Conservation (phyloP, 1,140 invertebrate species). For the Bombus consobrinus region DNA sequence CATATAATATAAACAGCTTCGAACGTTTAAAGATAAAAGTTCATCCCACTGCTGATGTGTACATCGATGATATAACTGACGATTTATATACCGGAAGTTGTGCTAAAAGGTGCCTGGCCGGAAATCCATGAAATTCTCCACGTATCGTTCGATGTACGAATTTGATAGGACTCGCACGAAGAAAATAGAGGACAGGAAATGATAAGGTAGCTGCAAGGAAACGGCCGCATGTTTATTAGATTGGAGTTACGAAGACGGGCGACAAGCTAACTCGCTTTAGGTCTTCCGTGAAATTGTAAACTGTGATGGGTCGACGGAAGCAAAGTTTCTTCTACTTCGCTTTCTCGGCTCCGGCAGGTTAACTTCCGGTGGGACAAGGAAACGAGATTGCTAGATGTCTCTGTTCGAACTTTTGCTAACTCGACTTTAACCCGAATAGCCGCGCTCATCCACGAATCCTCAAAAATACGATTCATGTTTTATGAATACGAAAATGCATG, state of each 20-base stretch:
- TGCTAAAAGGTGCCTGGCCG: neutral
- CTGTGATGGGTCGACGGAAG: conserved; percentile 55
- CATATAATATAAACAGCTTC: too few species aligned
- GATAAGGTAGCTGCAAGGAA: conserved; percentile 44
- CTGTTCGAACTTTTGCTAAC: conserved; percentile 40
- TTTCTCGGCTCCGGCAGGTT: conserved; percentile 60
- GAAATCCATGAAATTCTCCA: neutral
- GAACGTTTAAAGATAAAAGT: neutral
- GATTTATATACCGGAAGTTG: neutral
- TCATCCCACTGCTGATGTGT: neutral
- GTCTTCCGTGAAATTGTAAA: conserved; percentile 70
- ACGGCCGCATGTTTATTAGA: conserved; percentile 70
- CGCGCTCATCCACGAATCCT: conserved; percentile 13
- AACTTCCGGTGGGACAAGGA: conserved; percentile 55
- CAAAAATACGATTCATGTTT: conserved; percentile 38
- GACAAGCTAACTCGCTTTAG: conserved; percentile 61
- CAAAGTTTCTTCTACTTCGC: conserved; percentile 65
- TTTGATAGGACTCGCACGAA: neutral
- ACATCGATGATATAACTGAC: neutral
- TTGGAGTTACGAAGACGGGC: conserved; percentile 63
- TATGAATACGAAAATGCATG: neutral
- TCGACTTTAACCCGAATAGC: conserved; percentile 28
- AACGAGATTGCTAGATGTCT: conserved; percentile 53
- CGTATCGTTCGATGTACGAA: neutral
- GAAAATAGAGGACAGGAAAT: conserved; percentile 37